Evolutionary conservation across 2,888 invertebrate genomes (phyloP).

Genomic region (Plutella xylostella): DNA sequence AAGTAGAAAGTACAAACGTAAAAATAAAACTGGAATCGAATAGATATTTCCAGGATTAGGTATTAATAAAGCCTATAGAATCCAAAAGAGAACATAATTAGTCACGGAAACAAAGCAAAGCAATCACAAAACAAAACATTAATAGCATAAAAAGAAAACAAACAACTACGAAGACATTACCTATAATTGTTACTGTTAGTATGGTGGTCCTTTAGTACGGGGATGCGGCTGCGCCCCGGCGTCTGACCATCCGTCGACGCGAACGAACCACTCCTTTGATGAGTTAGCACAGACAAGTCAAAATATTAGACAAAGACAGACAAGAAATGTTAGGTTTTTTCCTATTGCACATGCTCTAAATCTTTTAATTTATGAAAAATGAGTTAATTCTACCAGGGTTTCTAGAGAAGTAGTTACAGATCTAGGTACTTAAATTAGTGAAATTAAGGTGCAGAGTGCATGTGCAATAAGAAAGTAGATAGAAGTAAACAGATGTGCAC

Average conservation of each 20-base stretch:
- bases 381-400: no score
- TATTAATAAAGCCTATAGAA: not conserved
- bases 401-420: not conserved
- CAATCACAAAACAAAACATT: not conserved
- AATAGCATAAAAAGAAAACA: not conserved
- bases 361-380: no score
- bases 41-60: no score
- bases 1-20: not conserved
- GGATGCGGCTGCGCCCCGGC: constrained; percentile 62
- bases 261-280: constrained; percentile 63
- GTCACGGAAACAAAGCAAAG: not conserved
- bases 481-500: no score
- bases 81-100: not conserved
- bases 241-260: constrained; percentile 63
- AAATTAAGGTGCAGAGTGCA: constrained; percentile 16
- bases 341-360: constrained; percentile 34
- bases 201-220: constrained; percentile 61
- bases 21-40: not conserved
- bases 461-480: constrained; percentile 25
- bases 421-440: not conserved
- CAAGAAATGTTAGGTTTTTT: constrained; percentile 20
- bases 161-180: constrained; percentile 32
- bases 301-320: constrained; percentile 49
- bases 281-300: constrained; percentile 61
- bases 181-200: constrained; percentile 62